Percentiles rank a stretch among this genome's conserved stretches.
phyloP scores from a whole-genome alignment of 2,888 invertebrate genomes.

The Ptilodon capucinus region DNA sequence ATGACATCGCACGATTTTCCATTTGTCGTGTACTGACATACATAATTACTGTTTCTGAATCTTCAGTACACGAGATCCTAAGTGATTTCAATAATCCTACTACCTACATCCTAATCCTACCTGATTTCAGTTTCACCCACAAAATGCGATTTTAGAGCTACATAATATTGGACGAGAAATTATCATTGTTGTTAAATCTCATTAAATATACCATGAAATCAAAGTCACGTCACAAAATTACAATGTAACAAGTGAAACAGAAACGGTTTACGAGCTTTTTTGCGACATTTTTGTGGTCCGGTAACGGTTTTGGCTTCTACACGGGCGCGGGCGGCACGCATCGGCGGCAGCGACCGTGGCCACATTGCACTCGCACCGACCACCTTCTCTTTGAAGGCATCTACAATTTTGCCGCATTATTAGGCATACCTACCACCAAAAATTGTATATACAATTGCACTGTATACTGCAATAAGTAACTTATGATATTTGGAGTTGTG shows the following conservation, averaged over 20 bases:
- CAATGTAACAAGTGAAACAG: slow-evolving; percentile 73
- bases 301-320: slow-evolving; percentile 68
- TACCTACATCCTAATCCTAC: no score
- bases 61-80: not conserved
- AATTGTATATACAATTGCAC: no score
- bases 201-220: slow-evolving; percentile 67
- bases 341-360: slow-evolving; percentile 30
- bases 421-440: not conserved
- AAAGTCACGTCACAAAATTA: slow-evolving; percentile 68
- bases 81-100: no score
- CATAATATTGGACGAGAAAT: slow-evolving; percentile 55
- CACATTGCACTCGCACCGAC: slow-evolving; percentile 36
- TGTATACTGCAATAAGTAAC: not conserved
- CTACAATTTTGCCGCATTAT: slow-evolving; percentile 10
- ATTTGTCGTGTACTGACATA: not conserved
- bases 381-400: slow-evolving; percentile 20
- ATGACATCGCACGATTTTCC: slow-evolving; percentile 2
- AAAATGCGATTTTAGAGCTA: slow-evolving; percentile 32
- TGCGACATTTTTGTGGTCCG: slow-evolving; percentile 68
- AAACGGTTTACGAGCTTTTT: slow-evolving; percentile 71
- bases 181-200: slow-evolving; percentile 52
- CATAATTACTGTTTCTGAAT: not conserved
- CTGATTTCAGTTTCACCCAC: no score
- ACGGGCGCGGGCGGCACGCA: slow-evolving; percentile 31
- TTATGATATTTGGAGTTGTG: not conserved